phyloP scores from a whole-genome alignment of 2,113 vertebrate genomes.

The Rallus limicola region DNA sequence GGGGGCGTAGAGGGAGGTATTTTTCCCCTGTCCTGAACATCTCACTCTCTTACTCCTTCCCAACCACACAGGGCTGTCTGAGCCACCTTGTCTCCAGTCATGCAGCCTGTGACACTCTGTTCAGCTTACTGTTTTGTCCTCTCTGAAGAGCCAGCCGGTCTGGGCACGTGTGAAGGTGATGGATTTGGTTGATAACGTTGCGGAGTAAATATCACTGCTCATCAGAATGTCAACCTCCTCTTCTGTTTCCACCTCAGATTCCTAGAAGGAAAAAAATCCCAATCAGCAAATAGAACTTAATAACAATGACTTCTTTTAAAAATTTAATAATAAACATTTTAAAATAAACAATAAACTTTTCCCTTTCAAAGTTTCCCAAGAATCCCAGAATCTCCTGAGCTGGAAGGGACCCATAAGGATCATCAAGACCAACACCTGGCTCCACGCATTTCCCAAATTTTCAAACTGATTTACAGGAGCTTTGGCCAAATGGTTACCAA shows the following conservation, averaged over 20 bases:
- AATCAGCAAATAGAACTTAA: neutral
- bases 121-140: conserved; percentile 93
- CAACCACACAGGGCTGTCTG: neutral
- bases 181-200: conserved; percentile 97
- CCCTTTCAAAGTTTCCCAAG: neutral
- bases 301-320: neutral
- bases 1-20: neutral
- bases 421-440: too few species aligned
- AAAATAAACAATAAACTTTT: neutral
- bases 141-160: conserved; percentile 96
- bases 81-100: neutral
- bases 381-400: neutral
- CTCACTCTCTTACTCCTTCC: neutral
- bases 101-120: neutral
- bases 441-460: neutral
- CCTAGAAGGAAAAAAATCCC: conserved; percentile 74
- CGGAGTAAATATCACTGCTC: conserved; percentile 99
- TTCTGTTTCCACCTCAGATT: conserved; percentile 98
- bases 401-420: too few species aligned
- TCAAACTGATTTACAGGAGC: neutral
- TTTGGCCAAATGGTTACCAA: neutral
- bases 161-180: conserved; percentile 96
- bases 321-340: neutral
- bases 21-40: neutral
- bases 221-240: conserved; percentile 99